Evolutionary conservation across 2,888 invertebrate species (phyloP).

Genomic region (Caprella mutica): DNA sequence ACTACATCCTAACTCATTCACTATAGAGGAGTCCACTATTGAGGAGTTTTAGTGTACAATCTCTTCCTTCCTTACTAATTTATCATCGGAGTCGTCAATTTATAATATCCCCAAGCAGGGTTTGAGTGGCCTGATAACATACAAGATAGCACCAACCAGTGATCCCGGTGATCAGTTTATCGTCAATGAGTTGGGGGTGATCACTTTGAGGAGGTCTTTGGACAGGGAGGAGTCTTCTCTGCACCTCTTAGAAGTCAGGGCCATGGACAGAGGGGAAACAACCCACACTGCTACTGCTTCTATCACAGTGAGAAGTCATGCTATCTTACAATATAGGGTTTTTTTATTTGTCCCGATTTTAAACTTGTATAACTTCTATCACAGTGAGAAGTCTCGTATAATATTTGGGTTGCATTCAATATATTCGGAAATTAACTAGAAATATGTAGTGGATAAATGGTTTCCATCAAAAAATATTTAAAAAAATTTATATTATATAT

Average conservation of each 20-base stretch:
- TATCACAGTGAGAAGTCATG: conserved; percentile 5
- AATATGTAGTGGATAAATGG: too few species aligned
- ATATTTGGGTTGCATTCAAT: too few species aligned
- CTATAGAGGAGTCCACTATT: too few species aligned
- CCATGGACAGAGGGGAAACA: conserved; percentile 7
- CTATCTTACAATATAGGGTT: too few species aligned
- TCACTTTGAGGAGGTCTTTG: not conserved
- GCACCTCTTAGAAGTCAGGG: not conserved
- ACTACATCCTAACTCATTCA: too few species aligned
- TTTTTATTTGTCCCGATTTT: too few species aligned
- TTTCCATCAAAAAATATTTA: not conserved
- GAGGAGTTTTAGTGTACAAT: not conserved
- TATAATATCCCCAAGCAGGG: not conserved
- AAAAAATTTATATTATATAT: not conserved
- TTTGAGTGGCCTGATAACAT: conserved; percentile 1
- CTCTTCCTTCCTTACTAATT: not conserved
- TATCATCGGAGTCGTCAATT: not conserved
- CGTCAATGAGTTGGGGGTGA: not conserved
- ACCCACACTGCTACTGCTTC: conserved; percentile 7
- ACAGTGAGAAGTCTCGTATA: too few species aligned
- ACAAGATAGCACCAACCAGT: conserved; percentile 1
- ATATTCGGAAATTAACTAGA: too few species aligned
- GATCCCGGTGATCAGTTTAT: conserved; percentile 1
- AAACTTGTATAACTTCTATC: too few species aligned
- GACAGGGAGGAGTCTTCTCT: conserved; percentile 2